Conservation (phyloP, 1,140 invertebrate species). For the Drosophila dunni region DNA sequence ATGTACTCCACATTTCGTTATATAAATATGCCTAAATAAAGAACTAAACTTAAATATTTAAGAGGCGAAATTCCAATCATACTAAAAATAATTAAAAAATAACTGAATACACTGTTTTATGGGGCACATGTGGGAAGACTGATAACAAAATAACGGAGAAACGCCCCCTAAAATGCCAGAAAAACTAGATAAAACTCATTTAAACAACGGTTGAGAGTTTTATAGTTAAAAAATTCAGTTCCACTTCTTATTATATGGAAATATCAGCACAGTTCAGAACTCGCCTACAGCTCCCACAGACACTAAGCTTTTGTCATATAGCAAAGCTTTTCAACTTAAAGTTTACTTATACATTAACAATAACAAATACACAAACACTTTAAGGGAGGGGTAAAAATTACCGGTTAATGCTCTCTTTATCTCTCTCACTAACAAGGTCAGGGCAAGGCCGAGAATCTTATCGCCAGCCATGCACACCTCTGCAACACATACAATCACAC, state of each 20-base stretch:
- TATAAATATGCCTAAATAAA: not conserved
- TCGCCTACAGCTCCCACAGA: not conserved
- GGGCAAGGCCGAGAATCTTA: constrained; percentile 39
- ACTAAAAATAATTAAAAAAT: too few species aligned
- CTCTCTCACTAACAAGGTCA: constrained; percentile 18
- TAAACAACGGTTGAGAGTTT: too few species aligned
- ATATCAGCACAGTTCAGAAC: too few species aligned
- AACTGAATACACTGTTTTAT: not conserved
- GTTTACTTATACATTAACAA: constrained; percentile 2
- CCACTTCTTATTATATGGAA: not conserved
- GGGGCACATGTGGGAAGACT: not conserved
- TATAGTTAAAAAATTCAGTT: too few species aligned
- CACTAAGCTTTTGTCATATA: not conserved
- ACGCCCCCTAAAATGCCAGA: constrained; percentile 9
- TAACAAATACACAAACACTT: not conserved
- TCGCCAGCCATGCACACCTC: not conserved
- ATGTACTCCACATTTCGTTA: too few species aligned
- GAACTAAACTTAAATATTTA: not conserved
- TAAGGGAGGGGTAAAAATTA: not conserved
- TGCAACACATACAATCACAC: not conserved
- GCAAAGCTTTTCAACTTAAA: constrained; percentile 7
- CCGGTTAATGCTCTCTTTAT: constrained; percentile 6
- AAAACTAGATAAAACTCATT: not conserved
- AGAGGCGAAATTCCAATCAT: too few species aligned
- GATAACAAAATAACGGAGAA: not conserved